phyloP scores from a whole-genome alignment of 2,888 invertebrate species.

The Allacma fusca region DNA sequence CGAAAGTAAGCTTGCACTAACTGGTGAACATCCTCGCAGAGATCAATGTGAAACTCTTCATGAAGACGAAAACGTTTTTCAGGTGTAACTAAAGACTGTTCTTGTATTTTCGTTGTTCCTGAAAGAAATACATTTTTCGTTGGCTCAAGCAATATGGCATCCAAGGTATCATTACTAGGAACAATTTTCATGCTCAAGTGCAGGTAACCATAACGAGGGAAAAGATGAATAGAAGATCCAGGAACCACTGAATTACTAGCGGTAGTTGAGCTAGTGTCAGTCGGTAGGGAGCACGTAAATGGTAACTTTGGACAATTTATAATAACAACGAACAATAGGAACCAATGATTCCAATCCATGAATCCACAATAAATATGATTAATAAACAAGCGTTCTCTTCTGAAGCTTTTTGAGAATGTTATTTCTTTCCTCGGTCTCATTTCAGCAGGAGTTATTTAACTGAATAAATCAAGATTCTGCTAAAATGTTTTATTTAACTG shows the following conservation, averaged over 20 bases:
- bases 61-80: conserved; percentile 61
- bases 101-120: conserved; percentile 58
- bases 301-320: conserved; percentile 13
- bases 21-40: conserved; percentile 87
- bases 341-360: not conserved
- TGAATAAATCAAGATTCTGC: no score
- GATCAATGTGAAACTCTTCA: conserved; percentile 90
- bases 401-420: not conserved
- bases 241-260: conserved; percentile 60
- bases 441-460: no score
- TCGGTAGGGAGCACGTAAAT: not conserved
- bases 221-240: conserved; percentile 85
- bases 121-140: conserved; percentile 73
- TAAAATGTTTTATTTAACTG: no score
- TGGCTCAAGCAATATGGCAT: conserved; percentile 78
- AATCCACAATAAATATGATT: not conserved
- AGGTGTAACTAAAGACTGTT: conserved; percentile 58
- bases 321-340: not conserved
- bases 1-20: conserved; percentile 86
- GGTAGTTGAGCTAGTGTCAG: conserved; percentile 11
- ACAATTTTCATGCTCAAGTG: conserved; percentile 85
- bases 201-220: conserved; percentile 75
- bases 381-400: not conserved
- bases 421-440: no score
- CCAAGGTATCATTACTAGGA: conserved; percentile 79